phyloP scores from a whole-genome alignment of 2,797 vertebrate species.

The Paramormyrops hopkinsi region DNA sequence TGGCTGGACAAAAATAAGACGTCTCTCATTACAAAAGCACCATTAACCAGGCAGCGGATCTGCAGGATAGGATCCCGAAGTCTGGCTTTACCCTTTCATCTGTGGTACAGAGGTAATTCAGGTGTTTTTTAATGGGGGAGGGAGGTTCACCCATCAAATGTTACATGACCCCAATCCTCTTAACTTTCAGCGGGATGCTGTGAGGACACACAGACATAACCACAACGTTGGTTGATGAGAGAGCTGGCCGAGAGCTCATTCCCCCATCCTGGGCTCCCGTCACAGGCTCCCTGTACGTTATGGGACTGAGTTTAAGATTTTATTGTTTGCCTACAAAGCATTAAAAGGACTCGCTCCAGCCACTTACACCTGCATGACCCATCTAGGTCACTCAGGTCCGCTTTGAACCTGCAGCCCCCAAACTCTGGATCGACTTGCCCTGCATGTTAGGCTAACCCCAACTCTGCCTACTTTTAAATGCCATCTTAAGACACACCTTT shows the following conservation, averaged over 20 bases:
- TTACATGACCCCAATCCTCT: not conserved
- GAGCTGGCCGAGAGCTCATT: not conserved
- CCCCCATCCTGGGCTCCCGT: not conserved
- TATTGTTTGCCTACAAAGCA: not conserved
- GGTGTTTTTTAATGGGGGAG: not conserved
- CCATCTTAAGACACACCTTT: not conserved
- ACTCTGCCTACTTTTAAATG: not conserved
- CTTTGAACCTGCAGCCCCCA: not conserved
- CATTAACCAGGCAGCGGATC: not conserved
- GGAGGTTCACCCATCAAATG: not conserved
- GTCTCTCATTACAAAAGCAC: not conserved
- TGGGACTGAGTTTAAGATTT: not conserved
- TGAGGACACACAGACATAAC: not conserved
- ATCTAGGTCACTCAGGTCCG: not conserved
- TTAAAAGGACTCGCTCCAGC: not conserved
- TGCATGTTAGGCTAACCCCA: not conserved
- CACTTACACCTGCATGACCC: not conserved
- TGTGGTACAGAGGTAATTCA: not conserved
- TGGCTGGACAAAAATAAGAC: not conserved
- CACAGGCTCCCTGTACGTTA: not conserved
- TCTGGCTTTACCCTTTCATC: not conserved
- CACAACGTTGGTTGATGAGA: not conserved
- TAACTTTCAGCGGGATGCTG: not conserved
- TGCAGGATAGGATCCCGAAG: not conserved
- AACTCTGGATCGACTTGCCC: not conserved